These are phyloP conservation scores for Delphinapterus leucas DNA, from an alignment of 2,113 vertebrate species.

Conservation along the genomic window DNA sequence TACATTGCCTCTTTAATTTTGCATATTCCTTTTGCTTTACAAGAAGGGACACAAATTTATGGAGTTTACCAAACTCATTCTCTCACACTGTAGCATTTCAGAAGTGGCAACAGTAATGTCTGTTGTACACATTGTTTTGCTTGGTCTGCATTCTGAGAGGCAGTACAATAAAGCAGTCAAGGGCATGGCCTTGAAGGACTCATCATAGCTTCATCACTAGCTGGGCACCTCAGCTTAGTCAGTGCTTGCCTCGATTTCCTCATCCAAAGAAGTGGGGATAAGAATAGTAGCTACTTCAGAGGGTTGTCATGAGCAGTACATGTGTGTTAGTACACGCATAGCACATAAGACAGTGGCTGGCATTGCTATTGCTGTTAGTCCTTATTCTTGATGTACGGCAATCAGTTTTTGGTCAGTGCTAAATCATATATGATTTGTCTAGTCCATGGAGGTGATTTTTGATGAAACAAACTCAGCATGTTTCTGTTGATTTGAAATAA, in stretches of 20 bases:
- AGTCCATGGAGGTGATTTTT: neutral
- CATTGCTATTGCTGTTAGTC: no score
- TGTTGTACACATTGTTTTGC: accelerated
- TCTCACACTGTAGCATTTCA: neutral
- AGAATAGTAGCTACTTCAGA: neutral
- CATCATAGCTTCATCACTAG: neutral
- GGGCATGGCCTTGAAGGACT: neutral
- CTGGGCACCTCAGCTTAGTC: neutral
- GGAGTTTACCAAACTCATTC: neutral
- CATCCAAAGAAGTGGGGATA: neutral
- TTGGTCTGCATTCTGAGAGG: neutral
- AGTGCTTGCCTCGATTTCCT: neutral
- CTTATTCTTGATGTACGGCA: neutral
- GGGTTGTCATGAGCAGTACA: neutral
- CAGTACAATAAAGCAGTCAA: neutral
- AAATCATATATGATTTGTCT: neutral
- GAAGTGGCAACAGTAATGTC: neutral
- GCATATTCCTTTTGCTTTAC: neutral
- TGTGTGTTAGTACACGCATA: accelerated
- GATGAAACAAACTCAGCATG: neutral
- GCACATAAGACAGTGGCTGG: neutral
- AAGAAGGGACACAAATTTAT: neutral
- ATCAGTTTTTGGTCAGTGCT: neutral
- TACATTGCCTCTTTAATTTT: neutral
- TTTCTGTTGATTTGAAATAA: slow-evolving; percentile 32